Base-by-base conservation (phyloP, 2,113 vertebrate species). In the Meleagris gallopavo region DNA sequence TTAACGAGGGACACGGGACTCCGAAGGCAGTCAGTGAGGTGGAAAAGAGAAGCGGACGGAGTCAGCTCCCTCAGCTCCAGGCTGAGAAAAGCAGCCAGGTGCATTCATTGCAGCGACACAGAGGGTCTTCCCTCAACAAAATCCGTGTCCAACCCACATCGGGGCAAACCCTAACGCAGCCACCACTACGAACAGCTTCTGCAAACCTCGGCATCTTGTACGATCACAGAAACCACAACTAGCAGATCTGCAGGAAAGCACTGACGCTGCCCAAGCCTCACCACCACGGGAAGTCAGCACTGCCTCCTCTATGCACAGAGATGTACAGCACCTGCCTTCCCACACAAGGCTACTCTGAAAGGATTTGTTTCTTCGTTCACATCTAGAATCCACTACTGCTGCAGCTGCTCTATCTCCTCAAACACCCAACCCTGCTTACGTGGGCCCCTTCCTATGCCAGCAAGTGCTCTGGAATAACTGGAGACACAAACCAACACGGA, bases 71-170 rank as follows among this genome's bases (percentile, higher is more conserved):
- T 27, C 61, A 8, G 67, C 67, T n/a, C 40, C 79, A 2, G 0
- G 5, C 30, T 1, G 6, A 38, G 34, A 10, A 25, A 11, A 36
- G 80, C 2, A 54, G 64, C n/a, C 0, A 2, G 43, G 10, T 3
- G 2, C 1, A 11, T 2, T 18, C 58, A 24, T 61, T 0, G 0
- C 1, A 4, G 11, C 1, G 5, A 67, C 1, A 11, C 12, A 17
- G 25, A 21, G 25, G 25, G 41, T 5, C 21, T 6, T 6, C 32
- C 24, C 34, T 0, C 43, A 20, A 5, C 78, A 86, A 50, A 24
- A 13, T 17, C 48, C 6, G 22, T 24, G 22, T 50, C 48, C 48
- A 50, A 24, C 46, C 48, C 46, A 22, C 21, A 22, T 1, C 3
- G 32, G 18, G 71, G 41, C 16, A 3, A 88, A 8, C 76, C 73